These are phyloP conservation scores for Aethina tumida DNA, from an alignment of 1,140 invertebrate genomes.

Conservation along the genomic window DNA sequence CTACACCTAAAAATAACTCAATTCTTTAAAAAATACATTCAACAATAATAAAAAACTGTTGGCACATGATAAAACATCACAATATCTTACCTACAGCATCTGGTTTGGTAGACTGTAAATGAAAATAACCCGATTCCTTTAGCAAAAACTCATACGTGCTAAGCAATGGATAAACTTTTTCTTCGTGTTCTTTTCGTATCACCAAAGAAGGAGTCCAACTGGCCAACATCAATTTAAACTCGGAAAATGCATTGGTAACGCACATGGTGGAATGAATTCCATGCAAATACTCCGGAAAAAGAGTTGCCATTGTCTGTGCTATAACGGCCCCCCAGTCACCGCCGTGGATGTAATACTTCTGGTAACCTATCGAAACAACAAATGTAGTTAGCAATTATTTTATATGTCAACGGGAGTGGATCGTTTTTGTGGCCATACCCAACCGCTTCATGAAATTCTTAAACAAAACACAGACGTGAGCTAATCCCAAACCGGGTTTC, in stretches of 20 bases:
- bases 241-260: constrained; percentile 30
- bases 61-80: no score
- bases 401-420: no score
- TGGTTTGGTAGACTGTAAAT: constrained; percentile 76
- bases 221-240: constrained; percentile 44
- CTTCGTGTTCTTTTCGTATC: constrained; percentile 42
- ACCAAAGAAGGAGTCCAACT: constrained; percentile 44
- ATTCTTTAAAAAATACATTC: no score
- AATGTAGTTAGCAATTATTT: no score
- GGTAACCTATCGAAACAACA: no score
- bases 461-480: constrained; percentile 62
- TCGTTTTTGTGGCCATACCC: no score
- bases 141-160: no score
- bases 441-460: constrained; percentile 75
- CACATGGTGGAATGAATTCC: constrained; percentile 62
- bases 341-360: constrained; percentile 73
- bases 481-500: no score
- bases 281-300: constrained; percentile 61
- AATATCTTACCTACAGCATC: no score
- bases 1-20: constrained; percentile 49
- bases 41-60: no score
- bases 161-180: constrained; percentile 57
- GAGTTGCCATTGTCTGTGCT: constrained; percentile 44
- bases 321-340: constrained; percentile 74
- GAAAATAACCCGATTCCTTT: constrained; percentile 56